Evolutionary conservation across 2,888 invertebrate genomes (phyloP).

Genomic region (Eilema depressum): DNA sequence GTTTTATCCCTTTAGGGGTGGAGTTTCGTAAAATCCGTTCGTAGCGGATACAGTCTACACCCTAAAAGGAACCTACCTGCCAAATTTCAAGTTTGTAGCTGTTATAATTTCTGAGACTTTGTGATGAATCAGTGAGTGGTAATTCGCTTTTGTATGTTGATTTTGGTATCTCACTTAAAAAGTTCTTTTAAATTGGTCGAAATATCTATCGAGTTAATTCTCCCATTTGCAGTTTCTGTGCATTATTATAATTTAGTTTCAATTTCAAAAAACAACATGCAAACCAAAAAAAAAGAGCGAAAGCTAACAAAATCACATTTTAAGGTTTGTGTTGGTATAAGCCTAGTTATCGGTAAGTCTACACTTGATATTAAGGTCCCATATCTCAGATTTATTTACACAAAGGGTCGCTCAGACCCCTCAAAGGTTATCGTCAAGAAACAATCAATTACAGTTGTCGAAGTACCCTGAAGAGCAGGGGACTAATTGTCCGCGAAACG

Average conservation of each 20-base stretch:
- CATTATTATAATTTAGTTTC: neutral
- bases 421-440: conserved; percentile 45
- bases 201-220: neutral
- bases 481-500: conserved; percentile 63
- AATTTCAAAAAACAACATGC: neutral
- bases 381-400: neutral
- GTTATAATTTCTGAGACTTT: too few species aligned
- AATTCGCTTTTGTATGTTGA: neutral
- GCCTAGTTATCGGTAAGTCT: neutral
- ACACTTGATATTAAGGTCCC: neutral
- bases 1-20: too few species aligned
- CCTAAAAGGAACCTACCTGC: too few species aligned
- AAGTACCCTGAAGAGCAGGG: conserved; percentile 25
- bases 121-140: too few species aligned
- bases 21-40: too few species aligned
- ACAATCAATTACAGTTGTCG: conserved; percentile 61
- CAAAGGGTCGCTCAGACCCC: conserved; percentile 26
- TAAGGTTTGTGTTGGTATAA: neutral
- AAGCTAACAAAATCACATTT: neutral
- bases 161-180: neutral
- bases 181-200: too few species aligned
- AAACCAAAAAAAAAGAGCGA: neutral
- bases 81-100: too few species aligned
- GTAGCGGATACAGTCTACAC: too few species aligned
- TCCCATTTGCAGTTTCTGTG: neutral